Conservation (phyloP, 30 jellyfish, hydroid and myxozoan genomes). For the Pseudorhiza aurosa region DNA sequence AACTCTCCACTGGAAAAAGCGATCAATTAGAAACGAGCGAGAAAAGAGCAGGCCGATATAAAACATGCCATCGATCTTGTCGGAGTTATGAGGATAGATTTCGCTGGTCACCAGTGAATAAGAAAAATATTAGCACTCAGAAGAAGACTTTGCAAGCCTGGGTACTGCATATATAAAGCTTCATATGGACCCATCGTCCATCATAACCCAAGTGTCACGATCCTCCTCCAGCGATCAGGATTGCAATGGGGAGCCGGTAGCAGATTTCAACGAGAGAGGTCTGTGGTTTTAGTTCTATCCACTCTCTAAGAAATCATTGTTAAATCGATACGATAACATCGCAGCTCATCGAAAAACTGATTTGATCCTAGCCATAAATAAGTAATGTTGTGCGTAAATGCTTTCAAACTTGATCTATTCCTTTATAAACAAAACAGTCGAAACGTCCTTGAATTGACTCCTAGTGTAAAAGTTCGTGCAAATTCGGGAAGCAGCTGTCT, state of each 20-base stretch:
- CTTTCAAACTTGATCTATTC: background rate
- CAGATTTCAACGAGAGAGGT: slow-evolving; percentile 89
- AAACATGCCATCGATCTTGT: slow-evolving; percentile 14
- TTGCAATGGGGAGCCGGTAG: slow-evolving; percentile 93
- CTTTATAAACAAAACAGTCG: background rate
- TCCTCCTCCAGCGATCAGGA: slow-evolving; percentile 81
- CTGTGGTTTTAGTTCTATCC: slow-evolving; percentile 4
- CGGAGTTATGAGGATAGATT: slow-evolving; percentile 3
- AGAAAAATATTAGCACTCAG: background rate
- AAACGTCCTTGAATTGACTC: background rate
- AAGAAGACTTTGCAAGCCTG: slow-evolving; percentile 72
- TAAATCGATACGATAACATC: background rate
- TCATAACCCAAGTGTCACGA: slow-evolving; percentile 90
- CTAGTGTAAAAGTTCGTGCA: background rate
- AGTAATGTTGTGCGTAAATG: background rate
- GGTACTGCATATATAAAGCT: slow-evolving; percentile 82
- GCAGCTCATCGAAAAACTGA: background rate
- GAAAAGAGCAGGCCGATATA: slow-evolving; percentile 56
- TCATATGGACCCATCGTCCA: slow-evolving; percentile 98
- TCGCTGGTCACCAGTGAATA: slow-evolving; percentile 2
- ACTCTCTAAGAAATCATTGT: background rate
- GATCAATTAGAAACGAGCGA: slow-evolving; percentile 52
- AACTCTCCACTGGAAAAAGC: slow-evolving; percentile 29
- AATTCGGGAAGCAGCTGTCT: too few relatives aligned
- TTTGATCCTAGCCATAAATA: background rate